Evolutionary conservation across 2,797 vertebrate species (phyloP).

Genomic region (Chelon auratus): DNA sequence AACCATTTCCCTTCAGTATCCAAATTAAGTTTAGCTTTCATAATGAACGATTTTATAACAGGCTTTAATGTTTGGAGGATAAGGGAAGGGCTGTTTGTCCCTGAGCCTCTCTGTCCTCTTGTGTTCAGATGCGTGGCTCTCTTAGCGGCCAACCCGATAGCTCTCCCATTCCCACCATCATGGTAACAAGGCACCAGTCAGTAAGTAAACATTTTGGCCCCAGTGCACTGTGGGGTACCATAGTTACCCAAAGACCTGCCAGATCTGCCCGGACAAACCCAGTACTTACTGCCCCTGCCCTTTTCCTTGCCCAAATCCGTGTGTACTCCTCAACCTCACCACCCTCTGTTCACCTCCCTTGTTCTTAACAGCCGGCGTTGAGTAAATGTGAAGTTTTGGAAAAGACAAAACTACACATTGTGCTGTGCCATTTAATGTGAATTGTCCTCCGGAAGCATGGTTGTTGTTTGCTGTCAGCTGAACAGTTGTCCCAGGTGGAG

Average conservation of each 20-base stretch:
- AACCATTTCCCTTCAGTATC: constrained; percentile 26
- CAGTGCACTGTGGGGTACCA: constrained; percentile 62
- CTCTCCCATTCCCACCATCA: constrained; percentile 85
- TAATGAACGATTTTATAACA: constrained; percentile 19
- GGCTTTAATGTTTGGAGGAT: constrained; percentile 36
- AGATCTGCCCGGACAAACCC: constrained; percentile 46
- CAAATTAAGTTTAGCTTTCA: constrained; percentile 13
- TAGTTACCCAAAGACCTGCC: constrained; percentile 50
- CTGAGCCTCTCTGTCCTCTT: constrained; percentile 85
- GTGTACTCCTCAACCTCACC: constrained; percentile 60
- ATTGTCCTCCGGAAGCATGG: constrained; percentile 52
- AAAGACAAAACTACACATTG: constrained; percentile 69
- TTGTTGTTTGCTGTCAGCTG: constrained; percentile 55
- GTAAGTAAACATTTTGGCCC: constrained; percentile 82
- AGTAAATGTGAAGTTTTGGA: constrained; percentile 75
- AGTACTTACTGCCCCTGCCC: constrained; percentile 44
- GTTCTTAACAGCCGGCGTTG: constrained; percentile 60
- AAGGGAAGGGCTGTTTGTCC: constrained; percentile 55
- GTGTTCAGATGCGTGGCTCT: constrained; percentile 85
- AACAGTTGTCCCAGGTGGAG: constrained; percentile 59
- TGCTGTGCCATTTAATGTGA: constrained; percentile 51
- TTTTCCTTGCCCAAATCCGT: constrained; percentile 46
- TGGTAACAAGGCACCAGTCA: constrained; percentile 83
- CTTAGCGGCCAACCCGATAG: constrained; percentile 81
- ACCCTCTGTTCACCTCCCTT: constrained; percentile 66